Evolutionary conservation across 2,113 vertebrate genomes (phyloP), one percentile per base, ranked within the genome.

Genomic region (Maccullochella peelii): DNA sequence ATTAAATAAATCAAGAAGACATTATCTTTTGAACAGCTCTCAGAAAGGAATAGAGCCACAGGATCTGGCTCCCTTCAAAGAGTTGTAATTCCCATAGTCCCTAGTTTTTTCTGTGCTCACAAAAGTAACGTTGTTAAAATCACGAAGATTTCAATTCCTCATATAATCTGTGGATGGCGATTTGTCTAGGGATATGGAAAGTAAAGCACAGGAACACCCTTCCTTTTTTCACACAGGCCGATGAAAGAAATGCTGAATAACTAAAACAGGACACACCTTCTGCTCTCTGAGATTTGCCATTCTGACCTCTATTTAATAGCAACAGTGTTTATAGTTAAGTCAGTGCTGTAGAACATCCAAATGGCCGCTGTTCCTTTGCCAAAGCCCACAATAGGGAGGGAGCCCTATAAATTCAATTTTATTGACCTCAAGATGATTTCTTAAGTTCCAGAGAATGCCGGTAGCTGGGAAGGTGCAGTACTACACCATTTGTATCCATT

Each of bases 381-480:
- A 69, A 69, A 69, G 63, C 30, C 54, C 54, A 73, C 25, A 68
- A 50, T 18, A 58, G 30, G 21, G 6, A 80, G 23, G 4, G 15
- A 68, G 8, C 9, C 9, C 38, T n/a, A 55, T 27, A 54, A 63
- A 67, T 71, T 21, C 33, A 10, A 71, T 67, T 74, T 36, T 6
- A 62, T 69, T 75, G 55, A 76, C 36, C 67, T 71, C 58, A 1
- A 71, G 65, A 76, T 66, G 15, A 82, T 16, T 42, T 50, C 33
- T 65, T 14, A 36, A 50, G 8, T 49, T 49, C 5, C 1, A 18
- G 47, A 66, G 50, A 61, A 58, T 84, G 23, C 44, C 0, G 5
- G 21, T 44, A 33, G 55, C 8, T 12, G 33, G 21, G n/a, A 71
- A 59, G 40, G 20, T 59, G 4, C 40, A 66, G 21, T 7, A 23